Base-by-base conservation (phyloP, 53 echinoderm and acorn worm species). In the Patiria pectinifera region DNA sequence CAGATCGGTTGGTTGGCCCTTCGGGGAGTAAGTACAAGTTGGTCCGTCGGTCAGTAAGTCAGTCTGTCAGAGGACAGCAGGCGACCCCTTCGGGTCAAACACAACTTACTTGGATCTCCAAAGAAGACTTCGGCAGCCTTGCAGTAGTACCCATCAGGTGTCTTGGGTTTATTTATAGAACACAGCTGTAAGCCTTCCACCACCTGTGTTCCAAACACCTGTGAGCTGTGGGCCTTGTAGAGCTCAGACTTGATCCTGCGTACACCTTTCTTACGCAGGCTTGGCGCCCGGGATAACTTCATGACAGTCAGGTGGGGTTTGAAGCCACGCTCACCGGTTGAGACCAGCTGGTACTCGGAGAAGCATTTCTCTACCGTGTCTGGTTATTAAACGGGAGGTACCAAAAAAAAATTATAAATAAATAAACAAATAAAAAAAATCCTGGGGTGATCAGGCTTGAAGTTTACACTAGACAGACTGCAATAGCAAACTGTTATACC, bases 261-360 rank as follows among this genome's bases (percentile, higher is more conserved):
- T 60, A 99, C 99, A 1, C 99, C 99, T 76, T 99, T 99, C 92
- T 96, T 99, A 75, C 99, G 99, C 18, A 99, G 93, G 83, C 99
- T 99, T 6, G 99, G 99, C 18, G 99, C 99, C 11, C 99, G 86
- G 4, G 99, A 99, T 10, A 99, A 93, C 75, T 99, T 99, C 99
- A 99, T 99, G 82, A 99, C 99, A 16, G 99, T 97, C 23, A 99
- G 94, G 92, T 99, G 99, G 12, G 99, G 99, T 71, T 99, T 99
- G 92, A 99, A 99, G 24, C 99, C 99, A 78, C 99, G 83, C 91
- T 99, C 99, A 2, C 99, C 99, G 1, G 99, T 99, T 11, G 99
- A 99, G 18, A 94, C 90, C 43, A 99, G 94, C 82, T 92, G 93
- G 91, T 98, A 89, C 11, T 96, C 92, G 11, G 94, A 92, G 92